Conservation (phyloP, 2,113 vertebrate species). For the Siniperca knerii region DNA sequence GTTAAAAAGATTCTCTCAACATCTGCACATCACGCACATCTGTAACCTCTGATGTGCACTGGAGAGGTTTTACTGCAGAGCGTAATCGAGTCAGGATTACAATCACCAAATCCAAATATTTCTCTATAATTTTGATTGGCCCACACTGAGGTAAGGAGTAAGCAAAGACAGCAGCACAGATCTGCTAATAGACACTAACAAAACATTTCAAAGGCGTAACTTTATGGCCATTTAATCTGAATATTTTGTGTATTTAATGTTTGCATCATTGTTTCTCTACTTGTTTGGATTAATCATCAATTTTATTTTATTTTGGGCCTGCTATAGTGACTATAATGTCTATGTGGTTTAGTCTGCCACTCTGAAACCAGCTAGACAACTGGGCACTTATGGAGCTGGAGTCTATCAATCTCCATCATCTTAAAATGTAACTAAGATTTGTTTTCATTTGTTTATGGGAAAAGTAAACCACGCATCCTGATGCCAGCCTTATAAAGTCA, state of each 20-base stretch:
- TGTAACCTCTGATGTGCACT: conserved; percentile 22
- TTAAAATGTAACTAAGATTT: conserved; percentile 58
- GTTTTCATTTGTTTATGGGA: conserved; percentile 76
- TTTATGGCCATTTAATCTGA: not conserved
- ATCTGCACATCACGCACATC: not conserved
- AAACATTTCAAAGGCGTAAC: not conserved
- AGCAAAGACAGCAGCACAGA: not conserved
- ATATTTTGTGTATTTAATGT: not conserved
- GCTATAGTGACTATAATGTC: conserved; percentile 27
- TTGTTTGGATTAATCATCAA: conserved; percentile 13
- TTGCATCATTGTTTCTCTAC: conserved; percentile 11
- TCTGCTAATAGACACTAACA: not conserved
- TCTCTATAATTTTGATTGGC: not conserved
- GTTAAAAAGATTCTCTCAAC: too few relatives aligned
- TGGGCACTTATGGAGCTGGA: conserved; percentile 28
- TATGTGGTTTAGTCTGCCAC: conserved; percentile 13
- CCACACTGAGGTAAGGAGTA: not conserved
- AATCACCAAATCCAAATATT: conserved; percentile 33
- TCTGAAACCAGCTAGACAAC: conserved; percentile 40
- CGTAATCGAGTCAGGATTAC: conserved; percentile 27
- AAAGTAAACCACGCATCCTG: conserved; percentile 66
- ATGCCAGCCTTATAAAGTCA: conserved; percentile 70
- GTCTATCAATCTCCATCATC: conserved; percentile 19
- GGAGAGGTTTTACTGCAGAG: conserved; percentile 11
- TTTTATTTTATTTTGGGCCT: conserved; percentile 10